phyloP scores from a whole-genome alignment of 2,113 vertebrate genomes.

The Tachuris rubrigastra region DNA sequence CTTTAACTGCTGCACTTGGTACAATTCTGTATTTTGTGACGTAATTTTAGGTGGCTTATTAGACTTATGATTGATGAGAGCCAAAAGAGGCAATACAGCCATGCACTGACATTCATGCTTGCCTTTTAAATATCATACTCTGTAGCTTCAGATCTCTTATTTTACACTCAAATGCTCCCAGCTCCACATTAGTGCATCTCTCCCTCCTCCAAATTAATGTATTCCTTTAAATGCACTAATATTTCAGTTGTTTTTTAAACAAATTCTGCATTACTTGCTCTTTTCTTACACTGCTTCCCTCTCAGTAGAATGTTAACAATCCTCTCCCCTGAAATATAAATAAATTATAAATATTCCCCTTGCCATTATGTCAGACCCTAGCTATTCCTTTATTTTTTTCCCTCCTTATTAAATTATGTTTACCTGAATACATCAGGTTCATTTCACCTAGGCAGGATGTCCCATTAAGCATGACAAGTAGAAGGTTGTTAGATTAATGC shows the following conservation, averaged over 20 bases:
- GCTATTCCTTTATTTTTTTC: slow-evolving; percentile 57
- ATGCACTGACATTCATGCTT: slow-evolving; percentile 78
- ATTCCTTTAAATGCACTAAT: slow-evolving; percentile 1
- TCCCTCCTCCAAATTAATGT: not conserved
- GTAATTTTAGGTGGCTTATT: slow-evolving; percentile 79
- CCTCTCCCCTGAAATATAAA: not conserved
- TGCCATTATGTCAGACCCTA: not conserved
- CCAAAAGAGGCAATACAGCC: slow-evolving; percentile 71
- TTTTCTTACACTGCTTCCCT: not conserved
- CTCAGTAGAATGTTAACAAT: not conserved
- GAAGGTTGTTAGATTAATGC: slow-evolving; percentile 84
- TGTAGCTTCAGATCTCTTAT: slow-evolving; percentile 62
- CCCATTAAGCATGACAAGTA: slow-evolving; percentile 82
- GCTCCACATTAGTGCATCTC: slow-evolving; percentile 21
- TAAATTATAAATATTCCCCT: slow-evolving; percentile 57
- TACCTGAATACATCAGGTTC: slow-evolving; percentile 83
- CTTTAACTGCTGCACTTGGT: not conserved
- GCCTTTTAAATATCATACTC: slow-evolving; percentile 70
- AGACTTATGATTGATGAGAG: slow-evolving; percentile 77
- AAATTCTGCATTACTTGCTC: not conserved
- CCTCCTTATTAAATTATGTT: slow-evolving; percentile 83
- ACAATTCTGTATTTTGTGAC: slow-evolving; percentile 29
- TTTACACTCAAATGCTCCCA: slow-evolving; percentile 70
- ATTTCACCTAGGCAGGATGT: slow-evolving; percentile 83
- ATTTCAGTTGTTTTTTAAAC: not conserved